These are phyloP conservation scores for Babylonia areolata DNA, from an alignment of 1,140 invertebrate genomes.

Conservation along the genomic window DNA sequence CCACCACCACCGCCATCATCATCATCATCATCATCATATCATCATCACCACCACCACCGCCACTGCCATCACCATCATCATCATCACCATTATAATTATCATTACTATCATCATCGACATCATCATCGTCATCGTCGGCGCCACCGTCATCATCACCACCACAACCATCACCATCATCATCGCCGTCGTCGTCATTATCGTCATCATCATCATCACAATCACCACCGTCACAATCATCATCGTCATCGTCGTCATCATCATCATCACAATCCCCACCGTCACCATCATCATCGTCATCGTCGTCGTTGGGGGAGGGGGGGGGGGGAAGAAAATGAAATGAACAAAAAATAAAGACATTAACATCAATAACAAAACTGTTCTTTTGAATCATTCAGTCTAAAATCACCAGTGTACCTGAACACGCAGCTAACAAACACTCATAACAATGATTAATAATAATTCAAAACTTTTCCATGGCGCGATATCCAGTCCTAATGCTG, in stretches of 20 bases:
- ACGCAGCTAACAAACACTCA: too few relatives aligned
- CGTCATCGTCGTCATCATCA: background rate
- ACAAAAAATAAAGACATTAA: too few relatives aligned
- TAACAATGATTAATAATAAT: too few relatives aligned
- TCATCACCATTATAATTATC: background rate
- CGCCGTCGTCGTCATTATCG: constrained; percentile 5
- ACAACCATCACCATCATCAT: background rate
- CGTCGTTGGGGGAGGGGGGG: too few relatives aligned
- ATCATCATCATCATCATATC: too few relatives aligned
- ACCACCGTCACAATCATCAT: constrained; percentile 25
- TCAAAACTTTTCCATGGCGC: too few relatives aligned
- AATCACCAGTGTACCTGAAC: too few relatives aligned
- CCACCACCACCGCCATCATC: background rate
- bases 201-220: constrained; percentile 32
- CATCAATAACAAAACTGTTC: too few relatives aligned
- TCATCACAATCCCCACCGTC: background rate
- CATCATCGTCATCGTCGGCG: constrained; percentile 23
- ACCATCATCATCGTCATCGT: background rate
- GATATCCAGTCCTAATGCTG: too few relatives aligned
- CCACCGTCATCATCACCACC: background rate
- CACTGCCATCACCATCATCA: background rate
- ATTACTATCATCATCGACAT: background rate
- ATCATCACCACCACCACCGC: too few relatives aligned
- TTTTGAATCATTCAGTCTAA: too few relatives aligned
- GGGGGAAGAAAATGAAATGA: too few relatives aligned